Evolutionary conservation across 2,797 vertebrate genomes (phyloP), one percentile per base, ranked within the genome.

Genomic region (Euphonia xanthogaster): DNA sequence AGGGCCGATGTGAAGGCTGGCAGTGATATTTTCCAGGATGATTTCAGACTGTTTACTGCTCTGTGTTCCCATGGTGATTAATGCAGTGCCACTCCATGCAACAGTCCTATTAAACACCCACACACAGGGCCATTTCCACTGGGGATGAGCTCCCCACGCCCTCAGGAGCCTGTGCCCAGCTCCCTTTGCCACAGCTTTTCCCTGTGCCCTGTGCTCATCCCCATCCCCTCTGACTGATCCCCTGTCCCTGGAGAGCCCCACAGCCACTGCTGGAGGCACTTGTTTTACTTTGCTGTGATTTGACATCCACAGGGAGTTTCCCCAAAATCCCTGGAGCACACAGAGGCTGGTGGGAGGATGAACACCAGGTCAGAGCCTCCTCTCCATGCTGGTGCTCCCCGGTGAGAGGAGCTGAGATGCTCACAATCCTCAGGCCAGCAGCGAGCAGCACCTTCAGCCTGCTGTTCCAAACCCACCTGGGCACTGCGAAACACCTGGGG

Each of bases 61-160:
- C 73, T 11, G 0, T 71, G 97, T 97, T 97, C 70, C 97, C 96
- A 97, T 97, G 93, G 80, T 6, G 61, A 97, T 96, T 95, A 97
- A 97, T 91, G 88, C 86, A 93, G 79, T 24, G 57, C 73, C 19
- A 19, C 76, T 96, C 44, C 1, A 53, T 51, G 73, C 35, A 17
- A 75, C 73, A 67, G 53, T 61, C 86, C 93, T 78, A 88, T 96
- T 96, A 93, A 96, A 96, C 94, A 96, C 95, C 96, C 85, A 85
- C 96, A 83, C 19, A 1, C 5, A 1, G 88, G 90, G 86, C 54
- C 77, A 58, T 45, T 89, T 58, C 60, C 39, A 30, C 39, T 2
- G 10, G 47, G 87, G 35, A 65, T 1, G 16, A 90, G 58, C 30
- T 86, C 76, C 82, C 50, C 33, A 4, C 2, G 27, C 60, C 68